A percentile compares a stretch with the other conserved stretches of the same genome.
phyloP scores from a whole-genome alignment of 2,797 vertebrate genomes.

The Coccyzus lansbergi region DNA sequence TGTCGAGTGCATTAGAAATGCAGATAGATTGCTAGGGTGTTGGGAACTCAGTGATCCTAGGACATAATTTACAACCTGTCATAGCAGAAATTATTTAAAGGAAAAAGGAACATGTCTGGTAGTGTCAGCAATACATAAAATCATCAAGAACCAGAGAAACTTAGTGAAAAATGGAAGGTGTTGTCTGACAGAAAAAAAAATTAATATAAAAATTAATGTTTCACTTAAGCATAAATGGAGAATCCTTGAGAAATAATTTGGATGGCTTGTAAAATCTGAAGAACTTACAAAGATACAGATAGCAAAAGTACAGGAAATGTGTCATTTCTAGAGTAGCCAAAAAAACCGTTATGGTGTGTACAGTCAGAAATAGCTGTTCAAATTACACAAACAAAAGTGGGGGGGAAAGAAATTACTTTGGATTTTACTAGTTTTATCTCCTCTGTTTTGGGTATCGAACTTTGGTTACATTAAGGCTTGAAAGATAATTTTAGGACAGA shows the following conservation, averaged over 20 bases:
- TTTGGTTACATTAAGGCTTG: background rate
- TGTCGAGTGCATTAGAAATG: conserved; percentile 33
- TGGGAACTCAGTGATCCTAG: background rate
- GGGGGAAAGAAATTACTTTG: background rate
- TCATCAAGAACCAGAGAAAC: background rate
- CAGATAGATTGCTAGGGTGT: background rate
- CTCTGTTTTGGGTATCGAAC: background rate
- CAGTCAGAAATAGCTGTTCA: background rate
- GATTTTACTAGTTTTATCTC: background rate
- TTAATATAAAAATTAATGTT: background rate
- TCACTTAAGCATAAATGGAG: background rate
- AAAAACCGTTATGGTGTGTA: background rate
- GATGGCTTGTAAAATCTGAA: background rate
- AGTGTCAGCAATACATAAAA: background rate
- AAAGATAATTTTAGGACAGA: background rate
- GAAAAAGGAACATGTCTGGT: background rate
- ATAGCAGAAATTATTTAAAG: background rate
- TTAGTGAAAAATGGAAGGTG: background rate
- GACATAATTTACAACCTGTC: conserved; percentile 26
- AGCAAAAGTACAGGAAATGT: background rate
- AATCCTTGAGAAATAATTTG: background rate
- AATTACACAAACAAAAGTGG: background rate
- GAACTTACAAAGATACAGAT: background rate
- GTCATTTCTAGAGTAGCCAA: background rate
- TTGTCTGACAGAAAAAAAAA: background rate